phyloP scores from a whole-genome alignment of 2,113 vertebrate genomes.

The Heptranchias perlo region DNA sequence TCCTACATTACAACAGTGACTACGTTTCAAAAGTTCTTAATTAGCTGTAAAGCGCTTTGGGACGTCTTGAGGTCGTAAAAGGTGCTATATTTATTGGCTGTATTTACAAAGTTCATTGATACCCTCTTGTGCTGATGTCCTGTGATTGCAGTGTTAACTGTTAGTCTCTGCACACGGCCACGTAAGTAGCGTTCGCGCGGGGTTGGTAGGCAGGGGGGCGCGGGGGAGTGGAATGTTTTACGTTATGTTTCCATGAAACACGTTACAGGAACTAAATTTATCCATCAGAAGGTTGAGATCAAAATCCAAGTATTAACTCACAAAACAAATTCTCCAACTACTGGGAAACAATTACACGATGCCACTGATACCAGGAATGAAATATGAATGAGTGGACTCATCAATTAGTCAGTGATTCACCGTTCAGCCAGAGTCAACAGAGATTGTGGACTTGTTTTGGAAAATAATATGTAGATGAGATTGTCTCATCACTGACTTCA shows the following conservation, averaged over 20 bases:
- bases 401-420: neutral
- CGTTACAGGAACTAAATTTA: neutral
- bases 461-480: neutral
- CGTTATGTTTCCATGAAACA: neutral
- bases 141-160: neutral
- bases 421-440: neutral
- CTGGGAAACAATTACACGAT: neutral
- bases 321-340: neutral
- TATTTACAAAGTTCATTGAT: neutral
- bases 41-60: too few relatives aligned
- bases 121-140: neutral
- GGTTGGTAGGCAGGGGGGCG: too few relatives aligned
- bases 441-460: neutral
- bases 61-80: too few relatives aligned
- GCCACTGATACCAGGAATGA: neutral
- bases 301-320: neutral
- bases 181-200: too few relatives aligned
- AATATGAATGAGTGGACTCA: neutral
- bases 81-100: too few relatives aligned
- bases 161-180: too few relatives aligned
- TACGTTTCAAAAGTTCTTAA: too few relatives aligned
- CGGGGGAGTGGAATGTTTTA: neutral
- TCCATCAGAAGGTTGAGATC: neutral
- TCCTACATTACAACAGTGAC: too few relatives aligned
- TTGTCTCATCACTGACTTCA: neutral